A percentile compares a stretch with the other conserved stretches of the same genome.
Conservation (phyloP, 2,888 invertebrate species). For the Apodemia zela region DNA sequence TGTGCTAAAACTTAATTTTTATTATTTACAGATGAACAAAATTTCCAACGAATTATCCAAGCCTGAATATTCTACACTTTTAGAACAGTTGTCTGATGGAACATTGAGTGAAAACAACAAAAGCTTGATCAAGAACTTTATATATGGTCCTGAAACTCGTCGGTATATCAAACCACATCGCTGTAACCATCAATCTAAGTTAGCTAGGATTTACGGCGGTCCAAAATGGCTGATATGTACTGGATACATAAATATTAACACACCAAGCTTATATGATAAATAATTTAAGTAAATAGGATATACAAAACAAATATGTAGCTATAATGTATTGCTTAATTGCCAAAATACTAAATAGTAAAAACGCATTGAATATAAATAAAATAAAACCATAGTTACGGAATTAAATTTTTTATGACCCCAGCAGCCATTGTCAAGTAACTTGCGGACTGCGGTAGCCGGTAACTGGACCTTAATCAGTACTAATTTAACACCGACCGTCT, state of each 20-base stretch:
- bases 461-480: too few relatives aligned
- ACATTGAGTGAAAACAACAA: slow-evolving; percentile 45
- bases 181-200: slow-evolving; percentile 65
- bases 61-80: slow-evolving; percentile 57
- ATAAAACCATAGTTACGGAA: too few relatives aligned
- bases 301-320: too few relatives aligned
- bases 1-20: too few relatives aligned
- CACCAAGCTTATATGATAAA: slow-evolving; percentile 66
- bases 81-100: slow-evolving; percentile 61
- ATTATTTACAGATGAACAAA: slow-evolving; percentile 57
- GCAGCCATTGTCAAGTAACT: too few relatives aligned
- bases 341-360: too few relatives aligned
- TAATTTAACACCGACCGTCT: too few relatives aligned
- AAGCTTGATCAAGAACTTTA: slow-evolving; percentile 51
- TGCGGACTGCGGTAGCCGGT: too few relatives aligned
- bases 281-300: background rate
- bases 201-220: slow-evolving; percentile 57
- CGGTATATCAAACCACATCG: slow-evolving; percentile 71
- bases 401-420: too few relatives aligned
- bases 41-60: slow-evolving; percentile 63
- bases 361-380: too few relatives aligned
- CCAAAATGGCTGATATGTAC: slow-evolving; percentile 71
- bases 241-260: slow-evolving; percentile 67
- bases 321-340: too few relatives aligned
- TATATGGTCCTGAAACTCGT: slow-evolving; percentile 58